These are phyloP conservation scores for Tachycineta bicolor DNA, from an alignment of 2,113 vertebrate species.

Conservation along the genomic window DNA sequence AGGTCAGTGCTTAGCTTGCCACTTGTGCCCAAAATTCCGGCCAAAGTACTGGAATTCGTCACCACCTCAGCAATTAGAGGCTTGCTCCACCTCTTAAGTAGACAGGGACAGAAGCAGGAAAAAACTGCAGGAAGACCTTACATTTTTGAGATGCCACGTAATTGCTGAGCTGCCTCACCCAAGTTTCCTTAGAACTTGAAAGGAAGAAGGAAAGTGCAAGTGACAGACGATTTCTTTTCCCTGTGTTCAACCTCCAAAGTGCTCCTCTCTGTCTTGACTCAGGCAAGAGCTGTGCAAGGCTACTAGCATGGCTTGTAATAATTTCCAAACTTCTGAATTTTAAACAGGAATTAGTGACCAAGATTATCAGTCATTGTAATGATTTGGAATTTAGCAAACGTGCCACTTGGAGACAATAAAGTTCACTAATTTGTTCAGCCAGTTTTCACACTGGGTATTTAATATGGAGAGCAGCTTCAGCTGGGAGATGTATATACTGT, in stretches of 20 bases:
- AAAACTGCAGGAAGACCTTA: constrained; percentile 50
- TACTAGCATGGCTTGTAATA: neutral
- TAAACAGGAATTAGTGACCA: neutral
- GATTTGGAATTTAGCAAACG: neutral
- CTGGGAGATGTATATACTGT: neutral
- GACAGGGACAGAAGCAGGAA: constrained; percentile 31
- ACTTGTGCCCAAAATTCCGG: neutral
- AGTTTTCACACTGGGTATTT: neutral
- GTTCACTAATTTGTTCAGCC: neutral
- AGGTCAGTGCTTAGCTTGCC: neutral
- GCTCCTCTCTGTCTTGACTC: neutral
- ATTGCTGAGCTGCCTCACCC: neutral
- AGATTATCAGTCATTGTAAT: neutral
- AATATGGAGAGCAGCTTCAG: neutral
- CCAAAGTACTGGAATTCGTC: neutral
- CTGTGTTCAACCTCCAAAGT: neutral
- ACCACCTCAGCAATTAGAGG: neutral
- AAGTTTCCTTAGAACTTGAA: constrained; percentile 20
- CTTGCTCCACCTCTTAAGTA: neutral
- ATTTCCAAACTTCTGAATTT: neutral
- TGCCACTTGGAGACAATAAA: neutral
- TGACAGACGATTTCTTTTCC: neutral
- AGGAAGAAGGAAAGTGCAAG: constrained; percentile 18
- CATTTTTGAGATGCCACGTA: constrained; percentile 11
- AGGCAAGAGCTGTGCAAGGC: neutral